Evolutionary conservation across 1,140 invertebrate species (phyloP).

Genomic region (Zaprionus davidi): DNA sequence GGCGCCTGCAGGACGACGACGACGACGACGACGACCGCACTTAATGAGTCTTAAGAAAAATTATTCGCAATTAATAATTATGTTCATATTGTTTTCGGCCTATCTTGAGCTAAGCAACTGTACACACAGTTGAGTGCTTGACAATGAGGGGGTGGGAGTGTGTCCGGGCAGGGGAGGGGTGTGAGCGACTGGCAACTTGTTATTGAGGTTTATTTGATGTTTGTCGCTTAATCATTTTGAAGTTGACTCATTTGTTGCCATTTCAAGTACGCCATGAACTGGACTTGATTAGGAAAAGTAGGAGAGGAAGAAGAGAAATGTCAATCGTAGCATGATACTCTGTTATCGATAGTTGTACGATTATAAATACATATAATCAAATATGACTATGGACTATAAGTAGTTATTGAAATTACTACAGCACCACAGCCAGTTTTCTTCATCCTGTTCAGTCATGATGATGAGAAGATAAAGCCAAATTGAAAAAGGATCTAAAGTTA

Average conservation of each 20-base stretch:
- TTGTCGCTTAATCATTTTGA: constrained; percentile 72
- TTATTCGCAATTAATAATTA: constrained; percentile 82
- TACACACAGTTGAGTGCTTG: constrained; percentile 33
- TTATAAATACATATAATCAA: too few species aligned
- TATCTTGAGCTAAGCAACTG: constrained; percentile 32
- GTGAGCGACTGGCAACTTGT: constrained; percentile 44
- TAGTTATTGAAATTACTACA: too few species aligned
- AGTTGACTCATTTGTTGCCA: constrained; percentile 68
- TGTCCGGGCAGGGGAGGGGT: not conserved
- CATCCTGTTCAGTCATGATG: too few species aligned
- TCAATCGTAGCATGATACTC: too few species aligned
- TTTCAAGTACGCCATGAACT: constrained; percentile 26
- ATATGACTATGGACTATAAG: too few species aligned
- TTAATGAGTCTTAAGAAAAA: constrained; percentile 82
- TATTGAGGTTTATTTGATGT: constrained; percentile 77
- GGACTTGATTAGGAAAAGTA: constrained; percentile 14
- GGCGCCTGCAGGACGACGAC: constrained; percentile 56
- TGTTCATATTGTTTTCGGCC: constrained; percentile 73
- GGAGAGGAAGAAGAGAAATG: not conserved
- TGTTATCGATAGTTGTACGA: too few species aligned
- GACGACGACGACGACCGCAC: constrained; percentile 39
- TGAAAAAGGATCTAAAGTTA: not conserved
- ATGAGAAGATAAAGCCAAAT: too few species aligned
- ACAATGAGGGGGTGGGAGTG: not conserved
- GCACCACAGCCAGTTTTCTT: too few species aligned